Evolutionary conservation across 2,888 invertebrate species (phyloP).

Genomic region (Adineta ricciae): DNA sequence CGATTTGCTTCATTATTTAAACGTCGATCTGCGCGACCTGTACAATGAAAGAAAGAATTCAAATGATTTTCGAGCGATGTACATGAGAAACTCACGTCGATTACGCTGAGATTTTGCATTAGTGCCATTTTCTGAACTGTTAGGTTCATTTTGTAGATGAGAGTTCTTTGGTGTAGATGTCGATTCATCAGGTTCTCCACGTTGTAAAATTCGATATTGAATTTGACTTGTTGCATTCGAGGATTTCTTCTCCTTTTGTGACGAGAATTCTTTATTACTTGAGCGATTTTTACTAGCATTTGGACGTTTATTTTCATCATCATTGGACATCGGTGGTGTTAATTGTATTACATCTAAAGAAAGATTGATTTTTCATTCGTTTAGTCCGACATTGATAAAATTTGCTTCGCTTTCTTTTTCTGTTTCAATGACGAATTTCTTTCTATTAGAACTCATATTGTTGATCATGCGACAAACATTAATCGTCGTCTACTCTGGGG

Average conservation of each 20-base stretch:
- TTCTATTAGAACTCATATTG: neutral
- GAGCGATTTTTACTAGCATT: neutral
- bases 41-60: neutral
- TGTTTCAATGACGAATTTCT: too few relatives aligned
- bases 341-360: neutral
- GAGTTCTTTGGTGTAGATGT: neutral
- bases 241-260: neutral
- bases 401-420: too few relatives aligned
- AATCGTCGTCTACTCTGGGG: neutral
- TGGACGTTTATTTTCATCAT: conserved; percentile 3
- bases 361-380: neutral
- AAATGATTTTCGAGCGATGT: neutral
- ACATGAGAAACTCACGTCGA: neutral
- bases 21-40: neutral
- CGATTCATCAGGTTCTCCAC: neutral
- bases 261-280: neutral
- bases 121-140: too few relatives aligned
- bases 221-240: neutral
- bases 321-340: neutral
- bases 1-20: neutral
- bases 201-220: conserved; percentile 12
- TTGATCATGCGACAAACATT: neutral
- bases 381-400: too few relatives aligned
- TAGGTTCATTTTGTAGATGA: neutral
- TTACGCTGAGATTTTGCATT: neutral